These are phyloP conservation scores for Lasioglossum baleicum DNA, from an alignment of 1,140 invertebrate species.

Conservation along the genomic window DNA sequence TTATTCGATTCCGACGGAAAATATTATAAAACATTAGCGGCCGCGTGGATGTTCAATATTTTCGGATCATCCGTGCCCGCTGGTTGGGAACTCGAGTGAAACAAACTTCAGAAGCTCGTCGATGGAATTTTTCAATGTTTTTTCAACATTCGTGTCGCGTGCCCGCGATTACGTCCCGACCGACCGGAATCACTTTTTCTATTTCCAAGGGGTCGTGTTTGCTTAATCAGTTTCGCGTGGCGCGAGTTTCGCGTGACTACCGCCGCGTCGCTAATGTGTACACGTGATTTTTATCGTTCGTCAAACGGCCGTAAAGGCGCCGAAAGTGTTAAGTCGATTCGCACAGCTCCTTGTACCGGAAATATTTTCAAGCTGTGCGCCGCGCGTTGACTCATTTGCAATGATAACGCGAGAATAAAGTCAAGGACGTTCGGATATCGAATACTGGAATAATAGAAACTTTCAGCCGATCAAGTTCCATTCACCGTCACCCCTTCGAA, in stretches of 20 bases:
- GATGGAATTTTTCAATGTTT: too few relatives aligned
- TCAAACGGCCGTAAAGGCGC: not conserved
- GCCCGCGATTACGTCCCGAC: too few relatives aligned
- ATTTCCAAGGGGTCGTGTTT: not conserved
- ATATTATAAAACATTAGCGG: too few relatives aligned
- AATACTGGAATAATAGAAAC: not conserved
- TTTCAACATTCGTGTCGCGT: too few relatives aligned
- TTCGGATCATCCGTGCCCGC: too few relatives aligned
- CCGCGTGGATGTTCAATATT: too few relatives aligned
- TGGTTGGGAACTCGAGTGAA: too few relatives aligned
- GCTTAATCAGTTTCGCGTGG: not conserved
- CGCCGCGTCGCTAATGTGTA: not conserved
- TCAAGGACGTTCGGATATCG: conserved; percentile 11
- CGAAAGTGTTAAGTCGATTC: not conserved
- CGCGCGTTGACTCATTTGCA: conserved; percentile 15
- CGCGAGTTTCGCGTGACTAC: conserved; percentile 24
- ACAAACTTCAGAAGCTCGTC: too few relatives aligned
- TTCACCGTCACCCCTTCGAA: not conserved
- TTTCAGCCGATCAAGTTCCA: not conserved
- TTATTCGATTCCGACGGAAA: too few relatives aligned
- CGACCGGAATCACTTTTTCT: not conserved
- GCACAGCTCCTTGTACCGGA: not conserved
- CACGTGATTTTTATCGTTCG: conserved; percentile 27
- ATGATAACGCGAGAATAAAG: conserved; percentile 32
- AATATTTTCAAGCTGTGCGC: too few relatives aligned